Conservation (phyloP, 2,888 invertebrate species). For the Acleris sparsana region DNA sequence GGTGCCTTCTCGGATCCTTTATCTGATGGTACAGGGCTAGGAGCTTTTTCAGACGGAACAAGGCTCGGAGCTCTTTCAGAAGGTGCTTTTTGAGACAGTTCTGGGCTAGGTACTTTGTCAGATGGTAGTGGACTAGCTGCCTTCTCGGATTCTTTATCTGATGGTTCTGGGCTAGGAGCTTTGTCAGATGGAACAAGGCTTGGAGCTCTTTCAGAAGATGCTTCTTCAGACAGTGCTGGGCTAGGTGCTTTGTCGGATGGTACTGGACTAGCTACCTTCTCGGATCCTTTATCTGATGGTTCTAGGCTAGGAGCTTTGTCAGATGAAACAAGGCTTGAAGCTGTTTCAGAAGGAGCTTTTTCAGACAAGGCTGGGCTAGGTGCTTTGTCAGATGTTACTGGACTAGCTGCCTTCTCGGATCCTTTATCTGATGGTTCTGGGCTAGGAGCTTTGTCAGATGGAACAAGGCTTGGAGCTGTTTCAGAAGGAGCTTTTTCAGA, state of each 20-base stretch:
- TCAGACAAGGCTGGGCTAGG: conserved; percentile 19
- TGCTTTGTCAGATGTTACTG: conserved; percentile 25
- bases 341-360: conserved; percentile 9
- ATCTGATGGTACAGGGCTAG: conserved; percentile 22
- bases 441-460: conserved; percentile 25
- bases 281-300: conserved; percentile 27
- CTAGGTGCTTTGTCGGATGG: not conserved
- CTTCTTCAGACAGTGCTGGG: conserved; percentile 9
- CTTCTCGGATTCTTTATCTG: conserved; percentile 18
- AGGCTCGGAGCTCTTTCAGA: conserved; percentile 6
- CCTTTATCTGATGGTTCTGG: conserved; percentile 9
- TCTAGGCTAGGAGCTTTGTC: conserved; percentile 30
- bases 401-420: conserved; percentile 11
- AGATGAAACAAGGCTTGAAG: not conserved
- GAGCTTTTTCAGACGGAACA: conserved; percentile 21
- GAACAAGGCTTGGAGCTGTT: conserved; percentile 14
- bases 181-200: conserved; percentile 17
- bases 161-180: conserved; percentile 3
- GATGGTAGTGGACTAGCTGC: conserved; percentile 24
- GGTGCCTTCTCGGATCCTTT: conserved; percentile 17
- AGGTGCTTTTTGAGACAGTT: not conserved
- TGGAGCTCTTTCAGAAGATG: not conserved
- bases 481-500: conserved; percentile 25
- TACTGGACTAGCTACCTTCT: conserved; percentile 2
- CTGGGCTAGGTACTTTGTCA: conserved; percentile 9